Evolutionary conservation across 2,797 vertebrate species (phyloP), one percentile per base, ranked within the genome.

Genomic region (Coilia nasus): DNA sequence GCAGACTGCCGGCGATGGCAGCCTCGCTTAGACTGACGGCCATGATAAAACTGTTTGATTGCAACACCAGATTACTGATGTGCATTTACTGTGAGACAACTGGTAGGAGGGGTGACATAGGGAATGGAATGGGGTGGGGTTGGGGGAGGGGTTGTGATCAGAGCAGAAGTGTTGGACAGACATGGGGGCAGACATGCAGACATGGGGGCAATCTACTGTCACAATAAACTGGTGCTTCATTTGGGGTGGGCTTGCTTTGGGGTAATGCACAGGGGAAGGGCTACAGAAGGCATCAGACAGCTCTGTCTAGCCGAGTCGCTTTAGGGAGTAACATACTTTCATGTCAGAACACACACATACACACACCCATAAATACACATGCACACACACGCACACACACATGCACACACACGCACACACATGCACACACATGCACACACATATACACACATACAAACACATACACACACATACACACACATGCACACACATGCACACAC

Each of bases 231-330:
- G 67, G 28, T 28, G 41, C 14, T 75, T 75, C 67, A 75, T 75
- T 75, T 78, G 71, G 71, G 71, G 71, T 78, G 71, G 71, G 17
- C 31, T 78, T 41, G 50, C 50, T 78, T 78, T 78, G 71, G 71
- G 6, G 71, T 21, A 6, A 19, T 78, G 17, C 3, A 35, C 31
- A 78, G 21, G 35, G 31, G 31, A 15, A 44, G 17, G 31, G 31
- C 71, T 78, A 21, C 17, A 78, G 14, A 41, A 44, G 71, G 44
- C 35, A 78, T 41, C 71, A 78, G 35, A 44, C 35, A 44, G 71
- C 71, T 78, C 35, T 41, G 71, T 41, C 71, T 78, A 6, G 17
- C 35, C 21, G 31, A 41, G 5, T 78, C 17, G 28, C 28, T 28
- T 31, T 21, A 19, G 71, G 17, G 19, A 19, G 19, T 78, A 41